Base-by-base conservation (phyloP, 2,113 vertebrate species). In the Pogona vitticeps region DNA sequence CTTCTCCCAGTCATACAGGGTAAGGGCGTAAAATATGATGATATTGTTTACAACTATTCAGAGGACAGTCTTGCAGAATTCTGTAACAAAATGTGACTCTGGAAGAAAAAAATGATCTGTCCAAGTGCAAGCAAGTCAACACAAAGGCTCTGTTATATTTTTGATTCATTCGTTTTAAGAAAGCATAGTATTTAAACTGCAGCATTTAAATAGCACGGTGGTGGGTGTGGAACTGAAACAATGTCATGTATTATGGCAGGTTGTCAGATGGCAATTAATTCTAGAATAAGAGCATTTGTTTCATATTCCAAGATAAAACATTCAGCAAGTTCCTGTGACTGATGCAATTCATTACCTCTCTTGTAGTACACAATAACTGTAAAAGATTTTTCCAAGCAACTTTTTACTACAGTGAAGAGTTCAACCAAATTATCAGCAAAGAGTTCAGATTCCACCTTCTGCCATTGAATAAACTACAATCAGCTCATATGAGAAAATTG, bases 201-300 rank as follows among this genome's bases (percentile, higher is more conserved):
- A 52, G 10, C 46, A 76, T 42, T 76, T 65, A 65, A 26, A 65
- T 65, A 26, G 63, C 63, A 52, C 46, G 46, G 10, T 83, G 67
- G 33, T 36, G 33, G 68, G 3, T 67, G 78, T 80, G 13, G 88
- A 85, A 42, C 0, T 0, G 20, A 88, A 88, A 90, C 40, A 76
- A 88, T 85, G 81, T 77, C 75, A 72, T 59, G 28, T 80, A 36
- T 92, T 85, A 87, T 9, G 26, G 52, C 76, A 56, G 36, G 28
- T 31, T 91, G 83, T 93, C 77, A 71, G 90, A 79, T 88, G 58
- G n/a, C 15, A 88, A 88, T 92, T 93, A 61, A 91, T 93, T 93
- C 84, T 89, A 85, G 65, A 85, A 14, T 76, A 89, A 88, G 88
- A 67, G 90, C 89, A 88, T 91, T 52, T 88, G 77, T 61, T 87